Evolutionary conservation across 2,888 invertebrate species (phyloP).

Genomic region (Drosophila atripex): DNA sequence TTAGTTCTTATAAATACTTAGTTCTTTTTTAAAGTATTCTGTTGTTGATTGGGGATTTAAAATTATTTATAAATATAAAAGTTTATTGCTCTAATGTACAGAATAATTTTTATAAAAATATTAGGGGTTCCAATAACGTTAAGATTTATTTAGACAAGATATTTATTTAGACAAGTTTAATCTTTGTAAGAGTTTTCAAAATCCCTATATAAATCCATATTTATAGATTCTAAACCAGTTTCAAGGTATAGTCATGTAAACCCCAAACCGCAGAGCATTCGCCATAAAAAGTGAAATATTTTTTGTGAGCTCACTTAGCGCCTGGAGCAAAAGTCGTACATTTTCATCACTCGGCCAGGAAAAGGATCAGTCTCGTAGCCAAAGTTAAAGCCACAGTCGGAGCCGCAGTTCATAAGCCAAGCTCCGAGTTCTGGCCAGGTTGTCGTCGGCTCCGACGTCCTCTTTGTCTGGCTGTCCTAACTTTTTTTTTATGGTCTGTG

Average conservation of each 20-base stretch:
- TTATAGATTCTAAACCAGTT: background rate
- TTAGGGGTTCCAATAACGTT: too few species aligned
- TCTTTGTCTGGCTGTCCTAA: constrained; percentile 26
- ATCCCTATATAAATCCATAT: background rate
- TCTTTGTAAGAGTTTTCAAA: too few species aligned
- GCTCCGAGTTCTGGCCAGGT: constrained; percentile 41
- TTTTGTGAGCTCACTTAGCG: constrained; percentile 63
- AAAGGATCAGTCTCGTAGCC: constrained; percentile 40
- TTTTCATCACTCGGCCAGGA: constrained; percentile 68
- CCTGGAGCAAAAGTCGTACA: constrained; percentile 72
- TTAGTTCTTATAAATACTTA: too few species aligned
- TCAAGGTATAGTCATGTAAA: background rate
- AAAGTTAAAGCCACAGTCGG: constrained; percentile 17
- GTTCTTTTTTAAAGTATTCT: background rate
- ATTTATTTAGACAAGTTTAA: too few species aligned
- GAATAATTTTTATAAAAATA: too few species aligned
- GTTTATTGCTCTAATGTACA: too few species aligned
- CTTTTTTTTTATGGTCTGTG: constrained; percentile 42
- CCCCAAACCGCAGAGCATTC: constrained; percentile 12
- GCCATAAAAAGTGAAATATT: constrained; percentile 43
- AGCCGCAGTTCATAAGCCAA: constrained; percentile 48
- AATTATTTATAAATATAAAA: too few species aligned
- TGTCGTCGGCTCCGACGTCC: constrained; percentile 40
- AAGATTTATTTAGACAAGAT: too few species aligned
- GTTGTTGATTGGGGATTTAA: too few species aligned